Base-by-base conservation (phyloP, 2,888 invertebrate genomes). In the Nesidiocoris tenuis region DNA sequence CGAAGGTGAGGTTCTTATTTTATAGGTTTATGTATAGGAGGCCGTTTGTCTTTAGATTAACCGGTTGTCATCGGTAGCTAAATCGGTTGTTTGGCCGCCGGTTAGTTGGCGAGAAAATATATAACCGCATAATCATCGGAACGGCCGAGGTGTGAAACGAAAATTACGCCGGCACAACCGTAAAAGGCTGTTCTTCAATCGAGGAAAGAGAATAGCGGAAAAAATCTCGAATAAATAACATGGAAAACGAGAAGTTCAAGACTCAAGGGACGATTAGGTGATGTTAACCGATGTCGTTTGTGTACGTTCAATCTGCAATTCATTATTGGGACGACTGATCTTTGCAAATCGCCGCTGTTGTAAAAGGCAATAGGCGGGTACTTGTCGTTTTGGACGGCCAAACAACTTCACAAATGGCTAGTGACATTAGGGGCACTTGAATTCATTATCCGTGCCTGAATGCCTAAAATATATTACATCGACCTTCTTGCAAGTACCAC, bases 121-220 rank as follows among this genome's bases (percentile, higher is more conserved):
- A 24, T 70, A 70, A 57, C 57, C 70, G 70, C 70, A 70, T 70
- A 70, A 70, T 70, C 70, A 57, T 59, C 59, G 25, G 1, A 59
- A 70, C 70, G 59, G 25, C 22, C 59, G 25, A 59, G 70, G 70
- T 70, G 70, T 59, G 70, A 70, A 39, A 39, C 39, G 39, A 39
- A 70, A 70, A 70, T 70, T 70, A 59, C 70, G 70, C 24, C 0
- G 19, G 12, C 39, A 39, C 39, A 12, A 18, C 17, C 59, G 17
- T 59, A 70, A 70, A 59, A 59, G 17, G 59, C 19, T 24, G 18
- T 22, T 70, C 39, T 39, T 39, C 39, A 12, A 3, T 39, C 12
- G 39, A 39, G 39, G 39, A 39, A 39, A 12, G 39, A 39, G 39
- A 39, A 39, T 39, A 7, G 39, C 3, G 39, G 39, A 12, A 39